Conservation (phyloP, 1,140 invertebrate species). For the Eurosta solidaginis region DNA sequence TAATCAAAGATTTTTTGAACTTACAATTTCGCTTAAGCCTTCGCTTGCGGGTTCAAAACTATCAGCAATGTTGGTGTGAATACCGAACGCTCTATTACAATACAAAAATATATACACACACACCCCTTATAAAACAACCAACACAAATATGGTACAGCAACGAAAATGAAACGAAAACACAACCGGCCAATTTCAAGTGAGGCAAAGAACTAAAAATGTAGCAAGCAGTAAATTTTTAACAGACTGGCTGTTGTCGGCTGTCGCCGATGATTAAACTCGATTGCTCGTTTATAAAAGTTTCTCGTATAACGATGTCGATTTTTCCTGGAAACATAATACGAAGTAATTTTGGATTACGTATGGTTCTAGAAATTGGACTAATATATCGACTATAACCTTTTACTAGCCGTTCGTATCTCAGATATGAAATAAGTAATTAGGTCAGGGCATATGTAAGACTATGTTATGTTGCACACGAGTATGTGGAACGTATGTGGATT, state of each 20-base stretch:
- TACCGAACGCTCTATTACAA: not conserved
- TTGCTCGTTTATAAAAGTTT: slow-evolving; percentile 1
- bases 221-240: not conserved
- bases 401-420: too few relatives aligned
- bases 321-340: too few relatives aligned
- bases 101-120: not conserved
- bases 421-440: too few relatives aligned
- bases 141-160: not conserved
- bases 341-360: too few relatives aligned
- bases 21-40: slow-evolving; percentile 3
- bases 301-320: not conserved
- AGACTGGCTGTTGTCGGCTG: too few relatives aligned
- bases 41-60: not conserved
- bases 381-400: not conserved
- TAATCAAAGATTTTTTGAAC: not conserved
- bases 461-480: too few relatives aligned
- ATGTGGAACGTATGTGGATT: slow-evolving; percentile 14
- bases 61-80: not conserved
- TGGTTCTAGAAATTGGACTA: not conserved
- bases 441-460: too few relatives aligned
- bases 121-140: not conserved
- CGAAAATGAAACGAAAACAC: slow-evolving; percentile 27
- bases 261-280: not conserved
- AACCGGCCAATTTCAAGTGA: slow-evolving; percentile 35
- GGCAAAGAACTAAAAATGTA: slow-evolving; percentile 32